Base-by-base conservation (phyloP, 1,140 invertebrate genomes). In the Micrasema longulum region DNA sequence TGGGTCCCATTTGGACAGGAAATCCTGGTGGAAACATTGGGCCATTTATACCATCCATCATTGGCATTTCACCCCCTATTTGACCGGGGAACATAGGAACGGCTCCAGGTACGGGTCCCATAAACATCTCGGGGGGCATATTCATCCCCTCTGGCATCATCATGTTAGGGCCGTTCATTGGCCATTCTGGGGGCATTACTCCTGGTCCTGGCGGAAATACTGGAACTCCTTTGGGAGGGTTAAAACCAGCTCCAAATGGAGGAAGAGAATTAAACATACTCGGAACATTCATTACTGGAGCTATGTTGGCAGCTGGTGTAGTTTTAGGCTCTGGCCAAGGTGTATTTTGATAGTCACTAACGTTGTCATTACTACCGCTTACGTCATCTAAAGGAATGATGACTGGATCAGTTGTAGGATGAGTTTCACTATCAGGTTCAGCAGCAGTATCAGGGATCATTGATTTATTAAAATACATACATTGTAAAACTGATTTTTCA, bases 381-480 rank as follows among this genome's bases (percentile, higher is more conserved):
- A 94, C 87, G 86, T 97, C 95, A 73, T 97, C 94, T 55, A 97
- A 82, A 4, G 96, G 95, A 83, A 98, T 97, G 6, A 89, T 84
- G 73, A 91, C 90, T 1, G 94, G 91, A 78, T 96, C 93, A 1
- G 87, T 87, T 53, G 90, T 88, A 73, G 91, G 89, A 76, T 92
- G 89, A 6, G 88, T 88, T 83, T 97, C 95, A 63, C 90, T 81
- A 74, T 97, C 95, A 1, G 96, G 93, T 83, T 97, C 96, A 35
- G 89, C 87, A 0, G 95, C 87, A 50, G 91, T 91, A 78, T 97
- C 95, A 10, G 96, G 95, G 64, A 97, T 91, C 91, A 94, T 91
- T 65, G 89, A 87, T 72, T 91, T 90, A 77, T 92, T 90, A 79
- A 96, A 96, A 81, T 96, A 97, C 1, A 97, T 82, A 1, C 94